These are phyloP conservation scores for Alentia gelatinosa DNA, from an alignment of 2,888 invertebrate genomes.

Conservation along the genomic window DNA sequence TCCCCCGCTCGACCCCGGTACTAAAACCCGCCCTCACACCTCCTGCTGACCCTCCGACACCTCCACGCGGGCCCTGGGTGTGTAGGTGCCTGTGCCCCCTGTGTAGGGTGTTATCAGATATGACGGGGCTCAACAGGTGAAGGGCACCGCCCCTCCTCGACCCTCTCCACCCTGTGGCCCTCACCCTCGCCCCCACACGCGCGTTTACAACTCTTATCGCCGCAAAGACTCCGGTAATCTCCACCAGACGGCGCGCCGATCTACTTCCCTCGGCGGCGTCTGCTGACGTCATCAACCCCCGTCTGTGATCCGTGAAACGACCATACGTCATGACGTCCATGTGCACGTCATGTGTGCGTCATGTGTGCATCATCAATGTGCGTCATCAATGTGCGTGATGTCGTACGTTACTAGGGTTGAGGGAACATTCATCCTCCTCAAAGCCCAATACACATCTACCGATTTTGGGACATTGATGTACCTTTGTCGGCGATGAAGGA, in stretches of 20 bases:
- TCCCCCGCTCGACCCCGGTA: background rate
- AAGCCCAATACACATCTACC: too few relatives aligned
- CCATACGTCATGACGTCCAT: background rate
- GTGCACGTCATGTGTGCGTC: too few relatives aligned
- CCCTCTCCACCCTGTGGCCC: background rate
- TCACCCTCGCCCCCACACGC: background rate
- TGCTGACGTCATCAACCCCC: slow-evolving; percentile 12
- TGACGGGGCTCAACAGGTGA: slow-evolving; percentile 7
- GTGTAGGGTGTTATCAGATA: background rate
- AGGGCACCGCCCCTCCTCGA: background rate
- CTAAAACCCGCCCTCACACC: background rate
- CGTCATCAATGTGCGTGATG: too few relatives aligned
- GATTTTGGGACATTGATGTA: too few relatives aligned
- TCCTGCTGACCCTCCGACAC: too few relatives aligned
- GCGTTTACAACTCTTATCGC: background rate
- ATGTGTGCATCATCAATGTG: too few relatives aligned
- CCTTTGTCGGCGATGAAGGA: too few relatives aligned
- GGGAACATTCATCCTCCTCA: too few relatives aligned
- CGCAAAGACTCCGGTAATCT: background rate
- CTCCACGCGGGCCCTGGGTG: background rate
- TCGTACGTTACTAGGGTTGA: too few relatives aligned
- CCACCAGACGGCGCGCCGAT: background rate
- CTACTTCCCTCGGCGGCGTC: background rate
- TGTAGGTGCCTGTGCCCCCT: background rate
- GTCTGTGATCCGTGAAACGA: slow-evolving; percentile 1